Base-by-base conservation (phyloP, 2,888 invertebrate genomes). In the Halictus ligatus region DNA sequence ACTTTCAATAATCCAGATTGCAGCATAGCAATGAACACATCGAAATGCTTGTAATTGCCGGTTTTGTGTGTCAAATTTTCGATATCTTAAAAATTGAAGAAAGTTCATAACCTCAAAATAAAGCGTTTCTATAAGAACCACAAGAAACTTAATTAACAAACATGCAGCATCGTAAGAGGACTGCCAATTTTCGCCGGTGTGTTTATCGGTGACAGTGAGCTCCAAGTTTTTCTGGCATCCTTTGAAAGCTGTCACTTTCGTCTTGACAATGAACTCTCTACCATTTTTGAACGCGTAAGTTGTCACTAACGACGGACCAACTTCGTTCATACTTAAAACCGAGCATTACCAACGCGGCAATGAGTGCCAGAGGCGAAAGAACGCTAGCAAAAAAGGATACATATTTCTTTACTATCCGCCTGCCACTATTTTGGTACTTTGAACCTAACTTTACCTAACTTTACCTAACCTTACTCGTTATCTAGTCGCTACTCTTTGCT, bases 1-100 rank as follows among this genome's bases (percentile, higher is more conserved):
- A 96, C 96, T 94, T 96, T 96, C 80, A 96, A 91, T 71, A 96
- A 92, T 71, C 96, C 96, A 21, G 96, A 96, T 92, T 96, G 96
- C 50, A 96, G 92, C 96, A 96, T 96, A 10, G 96, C 95, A 10
- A 96, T 93, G 91, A 96, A 96, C 50, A 96, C 95, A 86, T 96
- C 95, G 89, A 96, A 96, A 86, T 96, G 96, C 90, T 96, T 96
- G 91, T 95, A 96, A 93, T 96, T 96, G 74, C 96, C 96, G 10
- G 96, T 96, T 92, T 96, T 96, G 48, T 96, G 95, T 2, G 96
- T 96, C 80, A 96, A 93, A 90, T 95, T 96, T 94, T 96, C 96
- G 69, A 96, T 95, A 94, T 96, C 96, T 96, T 91, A 67, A 92
- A 76, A 25, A 40, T 69, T 54, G 7, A 43, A 25, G 10, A 43